Evolutionary conservation across 2,888 invertebrate species (phyloP).

Genomic region (Ophion obscuratus): DNA sequence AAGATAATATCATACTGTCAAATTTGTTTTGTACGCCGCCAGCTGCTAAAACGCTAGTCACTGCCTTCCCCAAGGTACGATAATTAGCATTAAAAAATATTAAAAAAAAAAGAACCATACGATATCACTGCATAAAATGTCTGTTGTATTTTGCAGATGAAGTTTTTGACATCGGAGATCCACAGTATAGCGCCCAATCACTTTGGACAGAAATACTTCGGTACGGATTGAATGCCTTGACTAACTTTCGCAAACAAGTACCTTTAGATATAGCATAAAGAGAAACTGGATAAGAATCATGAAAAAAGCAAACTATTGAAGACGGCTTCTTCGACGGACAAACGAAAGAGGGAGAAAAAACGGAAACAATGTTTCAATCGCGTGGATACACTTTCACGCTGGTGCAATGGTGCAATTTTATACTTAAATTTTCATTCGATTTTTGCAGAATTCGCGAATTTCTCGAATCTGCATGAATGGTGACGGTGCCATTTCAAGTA

Average conservation of each 20-base stretch:
- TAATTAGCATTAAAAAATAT: background rate
- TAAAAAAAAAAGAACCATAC: background rate
- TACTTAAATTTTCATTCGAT: constrained; percentile 6
- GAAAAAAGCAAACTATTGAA: constrained; percentile 52
- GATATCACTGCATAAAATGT: background rate
- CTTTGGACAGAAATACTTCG: constrained; percentile 99
- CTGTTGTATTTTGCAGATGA: constrained; percentile 87
- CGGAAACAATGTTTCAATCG: background rate
- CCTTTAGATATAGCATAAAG: constrained; percentile 37
- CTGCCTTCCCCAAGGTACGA: constrained; percentile 91
- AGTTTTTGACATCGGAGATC: constrained; percentile 97
- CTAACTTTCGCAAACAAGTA: constrained; percentile 52
- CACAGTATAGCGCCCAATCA: constrained; percentile 98
- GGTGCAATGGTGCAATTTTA: constrained; percentile 23
- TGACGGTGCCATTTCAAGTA: constrained; percentile 53
- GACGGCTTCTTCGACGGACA: constrained; percentile 1
- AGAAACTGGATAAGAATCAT: constrained; percentile 50
- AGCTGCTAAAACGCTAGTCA: constrained; percentile 93
- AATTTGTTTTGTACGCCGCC: constrained; percentile 98
- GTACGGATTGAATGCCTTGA: constrained; percentile 91
- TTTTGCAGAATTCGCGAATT: background rate
- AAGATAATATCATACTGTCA: constrained; percentile 97
- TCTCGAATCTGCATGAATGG: constrained; percentile 22
- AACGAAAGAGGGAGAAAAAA: background rate
- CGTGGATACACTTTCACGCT: constrained; percentile 7